Base-by-base conservation (phyloP, 2,113 vertebrate genomes). In the Poeciliopsis occidentalis region DNA sequence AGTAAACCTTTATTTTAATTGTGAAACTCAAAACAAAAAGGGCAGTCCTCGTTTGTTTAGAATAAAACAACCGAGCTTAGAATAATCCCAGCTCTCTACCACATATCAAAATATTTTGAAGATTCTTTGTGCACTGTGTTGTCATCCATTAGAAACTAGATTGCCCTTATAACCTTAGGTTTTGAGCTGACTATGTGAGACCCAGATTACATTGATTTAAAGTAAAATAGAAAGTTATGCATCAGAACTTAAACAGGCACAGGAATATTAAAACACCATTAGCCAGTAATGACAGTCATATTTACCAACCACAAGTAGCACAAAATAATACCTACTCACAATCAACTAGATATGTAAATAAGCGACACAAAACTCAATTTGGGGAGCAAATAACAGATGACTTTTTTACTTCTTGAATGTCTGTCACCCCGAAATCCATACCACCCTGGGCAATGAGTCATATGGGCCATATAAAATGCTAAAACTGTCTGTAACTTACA, bases 401-500 rank as follows among this genome's bases (percentile, higher is more conserved):
- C 17, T 57, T 24, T n/a, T 57, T 57, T 8, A 57, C 51, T 57
- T 57, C 2, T 57, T 19, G 8, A n/a, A 57, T 57, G 2, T n/a
- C 8, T 57, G 24, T 57, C 51, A 57, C 51, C 7, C 22, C 22
- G 4, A n/a, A 57, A 57, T 57, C 24, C 5, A 24, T 39, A 34
- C 66, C 22, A 57, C 24, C 51, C 51, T 24, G 51, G 22, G 51
- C 51, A 57, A 24, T 57, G 24, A 57, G 51, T 17, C 22, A 57
- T 57, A n/a, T 57, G 7, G 51, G 17, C 51, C 51, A 57, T n/a
- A 10, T n/a, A 57, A 57, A 57, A n/a, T n/a, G 17, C 8, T n/a
- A n/a, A 7, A 8, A 3, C 24, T n/a, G 22, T 57, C 24, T n/a
- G 7, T 1, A 12, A 96, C 98, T 97, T 84, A 99, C 98, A 69